A percentile compares a stretch with the other conserved stretches of the same genome.
Conservation (phyloP, 2,888 invertebrate genomes). For the Microctonus brassicae region DNA sequence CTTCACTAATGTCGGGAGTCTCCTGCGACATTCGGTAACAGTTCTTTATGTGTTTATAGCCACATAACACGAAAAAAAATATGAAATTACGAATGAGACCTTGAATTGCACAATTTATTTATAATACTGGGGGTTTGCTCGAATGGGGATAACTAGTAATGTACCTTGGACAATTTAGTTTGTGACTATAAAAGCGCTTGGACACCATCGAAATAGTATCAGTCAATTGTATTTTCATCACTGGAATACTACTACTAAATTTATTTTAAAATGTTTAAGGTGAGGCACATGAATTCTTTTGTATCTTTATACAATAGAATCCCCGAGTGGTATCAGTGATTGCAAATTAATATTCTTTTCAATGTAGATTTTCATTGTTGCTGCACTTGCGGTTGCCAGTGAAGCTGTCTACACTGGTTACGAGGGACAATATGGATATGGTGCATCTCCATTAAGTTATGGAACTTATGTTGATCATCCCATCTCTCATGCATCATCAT, state of each 20-base stretch:
- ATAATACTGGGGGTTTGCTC: not conserved
- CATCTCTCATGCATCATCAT: conserved; percentile 38
- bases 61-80: conserved; percentile 22
- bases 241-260: not conserved
- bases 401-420: conserved; percentile 48
- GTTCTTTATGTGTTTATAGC: conserved; percentile 6
- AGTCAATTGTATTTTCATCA: conserved; percentile 22
- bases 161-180: conserved; percentile 29
- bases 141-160: conserved; percentile 20
- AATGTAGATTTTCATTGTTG: conserved; percentile 42
- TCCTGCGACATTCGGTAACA: conserved; percentile 41
- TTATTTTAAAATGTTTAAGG: conserved; percentile 43
- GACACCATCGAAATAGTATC: conserved; percentile 30
- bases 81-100: conserved; percentile 53
- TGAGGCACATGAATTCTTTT: not conserved
- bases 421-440: conserved; percentile 38
- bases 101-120: conserved; percentile 60
- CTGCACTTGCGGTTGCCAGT: conserved; percentile 46
- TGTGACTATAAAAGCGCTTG: conserved; percentile 40
- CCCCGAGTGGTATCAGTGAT: not conserved
- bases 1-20: conserved; percentile 13
- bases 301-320: not conserved
- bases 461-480: conserved; percentile 36
- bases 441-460: conserved; percentile 34
- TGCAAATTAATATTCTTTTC: not conserved